A percentile compares a stretch with the other conserved stretches of the same genome.
phyloP scores from a whole-genome alignment of 2,113 vertebrate genomes.

The Vulpes lagopus region DNA sequence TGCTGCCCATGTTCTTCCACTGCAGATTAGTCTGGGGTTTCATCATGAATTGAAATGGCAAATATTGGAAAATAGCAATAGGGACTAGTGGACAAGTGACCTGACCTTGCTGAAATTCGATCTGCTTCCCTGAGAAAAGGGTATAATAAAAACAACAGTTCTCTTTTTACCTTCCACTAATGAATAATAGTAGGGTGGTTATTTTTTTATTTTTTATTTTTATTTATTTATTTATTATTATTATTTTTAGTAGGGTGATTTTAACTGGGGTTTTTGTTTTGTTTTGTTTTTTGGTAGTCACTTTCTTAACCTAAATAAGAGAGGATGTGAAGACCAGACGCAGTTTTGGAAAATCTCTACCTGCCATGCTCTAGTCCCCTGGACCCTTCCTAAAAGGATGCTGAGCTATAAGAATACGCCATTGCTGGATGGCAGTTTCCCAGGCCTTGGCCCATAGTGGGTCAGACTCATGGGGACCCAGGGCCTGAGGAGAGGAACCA shows the following conservation, averaged over 20 bases:
- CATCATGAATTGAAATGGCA: not conserved
- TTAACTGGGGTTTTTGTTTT: not conserved
- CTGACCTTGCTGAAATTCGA: constrained; percentile 4
- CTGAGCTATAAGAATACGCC: not conserved
- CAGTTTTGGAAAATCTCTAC: constrained; percentile 7
- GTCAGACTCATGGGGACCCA: not conserved
- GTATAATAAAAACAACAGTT: constrained; percentile 13
- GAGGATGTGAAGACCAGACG: not conserved
- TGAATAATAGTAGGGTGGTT: not conserved
- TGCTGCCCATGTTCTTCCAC: not conserved
- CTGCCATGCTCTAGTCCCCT: not conserved
- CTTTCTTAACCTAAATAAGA: not conserved
- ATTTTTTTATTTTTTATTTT: no score
- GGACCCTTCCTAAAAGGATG: not conserved
- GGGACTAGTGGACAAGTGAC: not conserved
- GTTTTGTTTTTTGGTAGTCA: not conserved
- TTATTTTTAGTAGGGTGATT: not conserved
- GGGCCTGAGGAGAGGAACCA: no score
- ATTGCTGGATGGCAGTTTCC: not conserved
- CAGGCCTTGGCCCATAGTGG: not conserved
- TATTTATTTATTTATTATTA: no score
- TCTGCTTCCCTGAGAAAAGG: not conserved
- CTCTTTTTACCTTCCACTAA: not conserved
- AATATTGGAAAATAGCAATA: not conserved
- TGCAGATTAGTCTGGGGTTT: not conserved